A percentile compares a stretch with the other conserved stretches of the same genome.
phyloP scores from a whole-genome alignment of 1,140 invertebrate genomes.

The Cherax quadricarinatus region DNA sequence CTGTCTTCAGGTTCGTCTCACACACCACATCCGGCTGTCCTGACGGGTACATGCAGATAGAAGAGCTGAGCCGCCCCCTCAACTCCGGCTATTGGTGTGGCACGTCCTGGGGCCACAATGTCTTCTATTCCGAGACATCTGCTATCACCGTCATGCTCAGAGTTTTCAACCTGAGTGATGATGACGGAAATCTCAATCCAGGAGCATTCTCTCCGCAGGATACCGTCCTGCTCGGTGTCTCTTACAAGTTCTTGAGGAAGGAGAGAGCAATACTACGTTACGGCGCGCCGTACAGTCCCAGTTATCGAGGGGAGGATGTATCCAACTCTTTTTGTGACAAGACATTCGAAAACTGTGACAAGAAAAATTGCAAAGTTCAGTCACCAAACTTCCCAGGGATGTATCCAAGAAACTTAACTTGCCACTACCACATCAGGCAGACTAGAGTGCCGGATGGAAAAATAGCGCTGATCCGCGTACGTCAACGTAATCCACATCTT shows the following conservation, averaged over 20 bases:
- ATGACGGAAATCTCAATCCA: conserved; percentile 75
- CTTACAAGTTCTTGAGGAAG: conserved; percentile 87
- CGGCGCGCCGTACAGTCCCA: conserved; percentile 79
- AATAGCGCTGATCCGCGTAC: conserved; percentile 69
- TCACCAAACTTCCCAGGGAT: conserved; percentile 92
- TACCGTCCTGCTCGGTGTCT: conserved; percentile 82
- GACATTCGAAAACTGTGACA: conserved; percentile 92
- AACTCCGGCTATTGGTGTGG: conserved; percentile 91
- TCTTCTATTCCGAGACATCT: conserved; percentile 89
- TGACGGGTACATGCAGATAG: conserved; percentile 87
- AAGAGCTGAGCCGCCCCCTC: conserved; percentile 83
- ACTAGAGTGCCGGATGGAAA: conserved; percentile 80
- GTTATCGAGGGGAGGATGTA: conserved; percentile 88
- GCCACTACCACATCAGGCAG: conserved; percentile 86
- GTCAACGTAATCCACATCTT: conserved; percentile 71
- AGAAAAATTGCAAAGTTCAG: conserved; percentile 89
- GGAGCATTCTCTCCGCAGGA: conserved; percentile 61
- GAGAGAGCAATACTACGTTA: conserved; percentile 86
- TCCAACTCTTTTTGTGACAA: conserved; percentile 91
- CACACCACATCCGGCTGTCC: conserved; percentile 72
- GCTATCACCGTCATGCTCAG: conserved; percentile 86
- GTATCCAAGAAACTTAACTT: conserved; percentile 90
- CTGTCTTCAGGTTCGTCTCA: conserved; percentile 74
- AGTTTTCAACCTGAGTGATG: conserved; percentile 82
- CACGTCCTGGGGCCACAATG: conserved; percentile 89